A percentile compares a stretch with the other conserved stretches of the same genome.
Evolutionary conservation across 2,113 vertebrate genomes (phyloP).

Genomic region (Leucosticte australis): DNA sequence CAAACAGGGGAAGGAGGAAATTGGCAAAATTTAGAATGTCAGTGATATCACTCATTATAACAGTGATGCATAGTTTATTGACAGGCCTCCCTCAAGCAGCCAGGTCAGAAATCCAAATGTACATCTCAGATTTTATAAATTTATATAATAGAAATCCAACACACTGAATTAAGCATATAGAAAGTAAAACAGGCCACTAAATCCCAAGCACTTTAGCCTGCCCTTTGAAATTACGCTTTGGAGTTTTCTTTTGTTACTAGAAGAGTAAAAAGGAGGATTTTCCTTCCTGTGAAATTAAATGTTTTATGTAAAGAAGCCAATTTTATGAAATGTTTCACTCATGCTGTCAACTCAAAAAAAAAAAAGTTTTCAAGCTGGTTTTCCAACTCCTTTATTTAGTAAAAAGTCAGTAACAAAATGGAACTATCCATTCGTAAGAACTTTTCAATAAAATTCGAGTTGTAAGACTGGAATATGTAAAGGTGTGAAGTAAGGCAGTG

Average conservation of each 20-base stretch:
- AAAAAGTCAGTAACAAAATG: background rate
- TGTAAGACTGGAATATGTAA: background rate
- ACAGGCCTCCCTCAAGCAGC: background rate
- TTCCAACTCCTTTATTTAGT: background rate
- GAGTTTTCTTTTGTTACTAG: background rate
- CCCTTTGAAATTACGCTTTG: rapidly evolving
- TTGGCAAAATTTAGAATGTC: background rate
- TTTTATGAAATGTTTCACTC: background rate
- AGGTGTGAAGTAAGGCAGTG: background rate
- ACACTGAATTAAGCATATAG: background rate
- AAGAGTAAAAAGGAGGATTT: background rate
- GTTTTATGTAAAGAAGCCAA: background rate
- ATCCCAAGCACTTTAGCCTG: background rate
- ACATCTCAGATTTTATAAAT: background rate
- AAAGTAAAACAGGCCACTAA: background rate
- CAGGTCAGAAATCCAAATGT: background rate
- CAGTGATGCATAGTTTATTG: background rate
- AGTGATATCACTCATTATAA: background rate
- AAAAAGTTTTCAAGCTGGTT: background rate
- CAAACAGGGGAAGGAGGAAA: background rate
- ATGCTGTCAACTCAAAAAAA: background rate
- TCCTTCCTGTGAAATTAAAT: background rate
- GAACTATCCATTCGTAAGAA: background rate
- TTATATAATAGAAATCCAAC: background rate
- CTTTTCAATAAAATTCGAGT: background rate